Evolutionary conservation across 2,888 invertebrate genomes (phyloP), one percentile per base, ranked within the genome.

Genomic region (Cephus nigrinus): DNA sequence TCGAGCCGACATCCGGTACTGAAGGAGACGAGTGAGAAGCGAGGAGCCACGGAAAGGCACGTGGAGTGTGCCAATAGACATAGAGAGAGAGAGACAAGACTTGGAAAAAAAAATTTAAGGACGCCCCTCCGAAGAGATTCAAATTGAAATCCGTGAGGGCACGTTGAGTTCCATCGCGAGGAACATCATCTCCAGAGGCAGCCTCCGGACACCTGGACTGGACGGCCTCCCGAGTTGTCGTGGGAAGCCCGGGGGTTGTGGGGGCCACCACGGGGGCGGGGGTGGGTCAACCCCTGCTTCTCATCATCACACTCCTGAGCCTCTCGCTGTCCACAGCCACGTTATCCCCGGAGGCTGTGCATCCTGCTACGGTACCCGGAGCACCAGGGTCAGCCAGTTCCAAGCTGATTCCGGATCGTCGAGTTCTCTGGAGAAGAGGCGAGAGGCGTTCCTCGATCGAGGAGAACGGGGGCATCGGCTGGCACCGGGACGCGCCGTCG

Each of bases 211-310:
- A 74, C 33, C 72, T 83, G 84, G 81, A 85, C 80, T 82, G 82
- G 84, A 84, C 84, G 82, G 82, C 76, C 82, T 87, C 83, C 81
- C 82, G 84, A 83, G 83, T 83, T 84, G 80, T 87, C 81, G 85
- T 83, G 85, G 85, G 84, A 82, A 82, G 85, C 87, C 85, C 85
- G 88, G 85, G 86, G 85, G 83, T 87, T 87, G 86, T 84, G 86
- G 83, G 86, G 84, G 87, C 86, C 88, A 89, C 88, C 88, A 89
- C 89, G 88, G 89, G 88, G 89, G 85, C 88, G 88, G 88, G 89
- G 88, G 88, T 89, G 88, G 88, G 85, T 80, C 84, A 88, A 83
- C 87, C 88, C 88, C 88, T 89, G 89, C 88, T 89, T 86, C 85
- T 89, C 87, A 86, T 89, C 86, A 86, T 88, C 87, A 87, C 85